Conservation (phyloP, 2,113 vertebrate genomes). For the Anoplopoma fimbria region DNA sequence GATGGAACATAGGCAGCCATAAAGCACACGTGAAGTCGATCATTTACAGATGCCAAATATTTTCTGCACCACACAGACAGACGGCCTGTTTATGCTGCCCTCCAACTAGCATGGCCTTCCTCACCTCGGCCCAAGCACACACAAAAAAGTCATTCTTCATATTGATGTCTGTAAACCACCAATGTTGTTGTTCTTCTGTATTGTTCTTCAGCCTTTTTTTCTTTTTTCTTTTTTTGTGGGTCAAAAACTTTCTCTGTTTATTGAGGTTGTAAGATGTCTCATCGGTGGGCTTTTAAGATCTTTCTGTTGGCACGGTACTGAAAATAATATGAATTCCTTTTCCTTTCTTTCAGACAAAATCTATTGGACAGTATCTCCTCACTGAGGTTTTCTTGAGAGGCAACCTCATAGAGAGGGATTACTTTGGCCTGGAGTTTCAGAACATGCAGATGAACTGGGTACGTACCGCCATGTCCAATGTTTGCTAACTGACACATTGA, state of each 20-base stretch:
- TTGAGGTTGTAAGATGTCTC: not conserved
- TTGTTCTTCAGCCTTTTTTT: not conserved
- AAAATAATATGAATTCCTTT: slow-evolving; percentile 34
- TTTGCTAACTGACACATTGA: no score
- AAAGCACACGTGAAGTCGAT: slow-evolving; percentile 54
- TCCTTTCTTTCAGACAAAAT: slow-evolving; percentile 84
- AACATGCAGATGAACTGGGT: slow-evolving; percentile 93
- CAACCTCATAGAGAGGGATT: slow-evolving; percentile 95
- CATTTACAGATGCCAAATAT: slow-evolving; percentile 56
- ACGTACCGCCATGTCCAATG: slow-evolving; percentile 81
- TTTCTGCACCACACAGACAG: slow-evolving; percentile 47
- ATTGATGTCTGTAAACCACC: not conserved
- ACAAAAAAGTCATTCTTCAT: not conserved
- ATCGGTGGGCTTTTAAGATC: slow-evolving; percentile 6
- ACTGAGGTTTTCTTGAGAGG: slow-evolving; percentile 88
- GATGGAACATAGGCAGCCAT: slow-evolving; percentile 31
- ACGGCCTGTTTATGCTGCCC: not conserved
- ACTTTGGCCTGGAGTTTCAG: slow-evolving; percentile 97
- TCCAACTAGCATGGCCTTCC: not conserved
- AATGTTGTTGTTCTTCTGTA: not conserved
- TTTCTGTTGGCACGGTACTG: slow-evolving; percentile 23
- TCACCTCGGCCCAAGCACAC: not conserved
- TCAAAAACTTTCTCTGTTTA: not conserved
- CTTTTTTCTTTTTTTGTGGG: not conserved
- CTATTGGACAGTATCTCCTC: slow-evolving; percentile 86